phyloP scores from a whole-genome alignment of 2,888 invertebrate genomes.

The Gonocerus acuteangulatus region DNA sequence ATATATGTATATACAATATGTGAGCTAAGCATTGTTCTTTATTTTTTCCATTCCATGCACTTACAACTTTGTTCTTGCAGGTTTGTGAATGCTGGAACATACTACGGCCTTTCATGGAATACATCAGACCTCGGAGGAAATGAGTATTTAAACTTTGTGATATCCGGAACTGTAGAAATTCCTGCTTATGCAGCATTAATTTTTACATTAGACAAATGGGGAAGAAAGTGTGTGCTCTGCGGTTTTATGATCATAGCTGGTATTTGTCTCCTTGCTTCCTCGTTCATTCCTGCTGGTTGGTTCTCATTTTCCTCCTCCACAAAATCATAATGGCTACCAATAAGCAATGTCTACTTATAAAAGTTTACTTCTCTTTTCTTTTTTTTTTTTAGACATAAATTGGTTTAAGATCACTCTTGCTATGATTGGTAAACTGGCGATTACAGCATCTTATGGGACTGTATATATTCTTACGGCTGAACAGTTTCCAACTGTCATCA shows the following conservation, averaged over 20 bases:
- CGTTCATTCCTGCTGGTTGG: constrained; percentile 51
- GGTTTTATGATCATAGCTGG: constrained; percentile 61
- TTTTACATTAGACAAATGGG: constrained; percentile 60
- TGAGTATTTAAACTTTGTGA: constrained; percentile 62
- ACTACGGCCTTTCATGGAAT: constrained; percentile 71
- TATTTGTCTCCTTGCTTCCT: constrained; percentile 51
- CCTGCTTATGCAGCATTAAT: constrained; percentile 62
- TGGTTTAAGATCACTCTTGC: constrained; percentile 55
- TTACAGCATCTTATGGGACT: constrained; percentile 65
- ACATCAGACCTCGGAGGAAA: constrained; percentile 64
- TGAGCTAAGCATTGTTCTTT: no score
- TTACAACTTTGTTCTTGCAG: no score
- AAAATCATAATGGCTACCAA: no score
- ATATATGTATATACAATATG: no score
- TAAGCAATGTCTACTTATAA: no score
- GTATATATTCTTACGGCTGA: constrained; percentile 66
- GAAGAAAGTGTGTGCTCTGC: constrained; percentile 59
- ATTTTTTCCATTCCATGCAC: no score
- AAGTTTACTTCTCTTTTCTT: no score
- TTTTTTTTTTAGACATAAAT: constrained; percentile 45
- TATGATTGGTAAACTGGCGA: constrained; percentile 64
- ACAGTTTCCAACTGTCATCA: constrained; percentile 65
- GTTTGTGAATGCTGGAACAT: constrained; percentile 68
- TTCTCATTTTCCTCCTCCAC: background rate
- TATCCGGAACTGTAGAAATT: constrained; percentile 68